A percentile compares a stretch with the other conserved stretches of the same genome.
Evolutionary conservation across 2,113 vertebrate species (phyloP).

Genomic region (Panurus biarmicus): DNA sequence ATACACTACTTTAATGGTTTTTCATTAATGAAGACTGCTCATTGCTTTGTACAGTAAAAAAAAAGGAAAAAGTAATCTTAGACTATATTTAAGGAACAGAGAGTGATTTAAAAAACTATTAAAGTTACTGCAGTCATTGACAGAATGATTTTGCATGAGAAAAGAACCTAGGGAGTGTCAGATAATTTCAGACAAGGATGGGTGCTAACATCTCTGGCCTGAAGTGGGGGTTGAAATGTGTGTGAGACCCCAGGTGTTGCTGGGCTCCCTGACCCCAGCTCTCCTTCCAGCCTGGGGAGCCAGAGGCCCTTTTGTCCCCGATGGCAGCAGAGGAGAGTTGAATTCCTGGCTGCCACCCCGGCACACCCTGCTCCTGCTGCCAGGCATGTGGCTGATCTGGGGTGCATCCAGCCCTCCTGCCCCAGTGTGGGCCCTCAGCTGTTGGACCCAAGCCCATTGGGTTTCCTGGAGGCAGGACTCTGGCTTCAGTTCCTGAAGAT

Average conservation of each 20-base stretch:
- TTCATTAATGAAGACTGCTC: constrained; percentile 67
- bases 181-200: not conserved
- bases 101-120: constrained; percentile 41
- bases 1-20: constrained; percentile 71
- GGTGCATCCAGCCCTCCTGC: not conserved
- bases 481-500: not conserved
- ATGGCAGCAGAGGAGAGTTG: not conserved
- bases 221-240: fast-evolving
- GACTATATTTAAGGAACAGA: constrained; percentile 52
- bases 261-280: not conserved
- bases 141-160: not conserved
- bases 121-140: not conserved
- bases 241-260: fast-evolving
- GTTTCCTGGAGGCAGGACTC: not conserved
- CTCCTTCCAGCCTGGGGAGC: not conserved
- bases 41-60: constrained; percentile 63
- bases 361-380: too few relatives aligned
- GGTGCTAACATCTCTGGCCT: not conserved
- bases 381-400: fast-evolving
- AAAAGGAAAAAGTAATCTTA: constrained; percentile 54
- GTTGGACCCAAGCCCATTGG: fast-evolving
- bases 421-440: not conserved
- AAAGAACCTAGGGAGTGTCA: not conserved
- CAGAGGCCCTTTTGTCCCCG: not conserved
- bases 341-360: not conserved